Conservation (phyloP, 1,140 invertebrate species). For the Doryteuthis pealeii region DNA sequence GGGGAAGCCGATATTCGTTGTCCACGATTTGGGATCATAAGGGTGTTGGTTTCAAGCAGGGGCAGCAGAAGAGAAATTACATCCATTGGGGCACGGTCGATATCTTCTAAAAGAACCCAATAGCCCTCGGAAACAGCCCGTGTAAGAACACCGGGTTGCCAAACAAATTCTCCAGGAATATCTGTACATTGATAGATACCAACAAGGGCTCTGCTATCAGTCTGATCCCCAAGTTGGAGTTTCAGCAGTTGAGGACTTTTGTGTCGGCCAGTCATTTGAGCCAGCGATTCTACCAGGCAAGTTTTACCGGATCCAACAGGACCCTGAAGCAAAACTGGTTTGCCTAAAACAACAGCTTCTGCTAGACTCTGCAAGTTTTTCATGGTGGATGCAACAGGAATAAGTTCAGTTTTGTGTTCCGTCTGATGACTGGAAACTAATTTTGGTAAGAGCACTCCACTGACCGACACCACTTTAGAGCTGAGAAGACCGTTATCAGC, state of each 20-base stretch:
- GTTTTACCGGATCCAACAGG: conserved; percentile 95
- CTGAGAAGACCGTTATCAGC: background rate
- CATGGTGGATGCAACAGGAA: conserved; percentile 51
- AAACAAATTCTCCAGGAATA: conserved; percentile 94
- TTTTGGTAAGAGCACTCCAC: conserved; percentile 20
- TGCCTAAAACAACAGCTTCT: conserved; percentile 49
- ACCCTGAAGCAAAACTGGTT: conserved; percentile 81
- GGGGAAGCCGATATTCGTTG: conserved; percentile 76
- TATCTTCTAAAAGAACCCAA: conserved; percentile 95
- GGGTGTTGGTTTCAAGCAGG: conserved; percentile 79
- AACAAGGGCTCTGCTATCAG: conserved; percentile 87
- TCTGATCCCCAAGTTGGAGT: conserved; percentile 95
- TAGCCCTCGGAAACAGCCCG: conserved; percentile 83
- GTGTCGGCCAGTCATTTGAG: conserved; percentile 72
- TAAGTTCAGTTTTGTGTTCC: conserved; percentile 24
- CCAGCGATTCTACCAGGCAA: conserved; percentile 83
- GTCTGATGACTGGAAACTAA: background rate
- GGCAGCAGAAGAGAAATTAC: conserved; percentile 84
- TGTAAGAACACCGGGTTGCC: conserved; percentile 78
- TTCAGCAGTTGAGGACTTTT: conserved; percentile 66
- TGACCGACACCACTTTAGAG: conserved; percentile 10
- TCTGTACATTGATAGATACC: conserved; percentile 96
- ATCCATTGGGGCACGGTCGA: conserved; percentile 91
- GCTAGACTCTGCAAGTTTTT: conserved; percentile 50
- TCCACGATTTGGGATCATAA: conserved; percentile 84